A percentile compares a stretch with the other conserved stretches of the same genome.
These are phyloP conservation scores for Drosophila virilis DNA, from an alignment of 1,140 invertebrate genomes.

Conservation along the genomic window DNA sequence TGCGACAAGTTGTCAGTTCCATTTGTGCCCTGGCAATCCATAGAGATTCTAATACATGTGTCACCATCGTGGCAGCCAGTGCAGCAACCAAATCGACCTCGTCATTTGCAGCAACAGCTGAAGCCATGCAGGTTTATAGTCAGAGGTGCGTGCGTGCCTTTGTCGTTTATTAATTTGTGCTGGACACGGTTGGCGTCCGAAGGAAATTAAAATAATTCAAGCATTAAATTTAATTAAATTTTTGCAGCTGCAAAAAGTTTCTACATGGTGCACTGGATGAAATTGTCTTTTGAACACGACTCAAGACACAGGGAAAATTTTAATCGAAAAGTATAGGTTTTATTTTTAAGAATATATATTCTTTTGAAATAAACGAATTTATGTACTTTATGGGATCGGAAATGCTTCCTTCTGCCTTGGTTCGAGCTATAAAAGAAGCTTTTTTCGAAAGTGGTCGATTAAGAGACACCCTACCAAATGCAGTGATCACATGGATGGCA, in stretches of 20 bases:
- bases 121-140: slow-evolving; percentile 23
- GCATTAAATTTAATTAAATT: slow-evolving; percentile 72
- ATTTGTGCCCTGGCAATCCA: slow-evolving; percentile 15
- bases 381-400: too few species aligned
- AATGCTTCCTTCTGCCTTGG: too few species aligned
- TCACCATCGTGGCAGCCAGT: slow-evolving; percentile 28
- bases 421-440: too few species aligned
- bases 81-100: slow-evolving; percentile 3
- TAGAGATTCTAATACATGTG: slow-evolving; percentile 52
- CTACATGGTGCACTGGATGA: not conserved
- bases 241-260: slow-evolving; percentile 32
- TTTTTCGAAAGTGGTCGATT: too few species aligned
- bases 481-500: too few species aligned
- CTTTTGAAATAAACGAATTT: not conserved
- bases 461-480: too few species aligned
- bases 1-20: slow-evolving; percentile 46
- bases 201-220: slow-evolving; percentile 77
- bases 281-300: slow-evolving; percentile 6
- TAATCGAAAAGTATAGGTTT: not conserved
- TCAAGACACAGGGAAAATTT: not conserved
- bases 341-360: not conserved
- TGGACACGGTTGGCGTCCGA: slow-evolving; percentile 61
- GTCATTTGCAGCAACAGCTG: slow-evolving; percentile 1
- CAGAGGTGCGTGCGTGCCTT: slow-evolving; percentile 37
- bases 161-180: slow-evolving; percentile 37